Conservation (phyloP, 1,140 invertebrate species). For the Drosophila simulans region DNA sequence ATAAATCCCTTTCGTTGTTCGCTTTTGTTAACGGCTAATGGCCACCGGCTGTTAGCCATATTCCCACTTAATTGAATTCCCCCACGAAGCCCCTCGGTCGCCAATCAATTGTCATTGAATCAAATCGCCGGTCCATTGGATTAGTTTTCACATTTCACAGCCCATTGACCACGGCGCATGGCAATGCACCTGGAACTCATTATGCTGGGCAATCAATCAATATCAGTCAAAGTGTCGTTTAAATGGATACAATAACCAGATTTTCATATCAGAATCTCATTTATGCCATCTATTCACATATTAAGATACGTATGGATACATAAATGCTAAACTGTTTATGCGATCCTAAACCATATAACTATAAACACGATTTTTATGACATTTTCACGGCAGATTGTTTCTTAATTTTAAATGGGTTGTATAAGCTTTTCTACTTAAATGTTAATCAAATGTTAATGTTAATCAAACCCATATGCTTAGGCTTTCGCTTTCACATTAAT, state of each 20-base stretch:
- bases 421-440: constrained; percentile 8
- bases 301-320: constrained; percentile 20
- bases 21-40: constrained; percentile 17
- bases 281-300: constrained; percentile 20
- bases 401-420: constrained; percentile 22
- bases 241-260: constrained; percentile 23
- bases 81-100: constrained; percentile 11
- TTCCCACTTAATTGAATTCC: constrained; percentile 48
- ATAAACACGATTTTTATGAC: constrained; percentile 36
- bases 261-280: constrained; percentile 22
- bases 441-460: not conserved
- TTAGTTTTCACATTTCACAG: constrained; percentile 43
- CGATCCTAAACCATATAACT: constrained; percentile 35
- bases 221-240: constrained; percentile 37
- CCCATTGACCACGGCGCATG: constrained; percentile 1
- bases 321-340: constrained; percentile 42
- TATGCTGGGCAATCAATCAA: constrained; percentile 38
- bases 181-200: constrained; percentile 39
- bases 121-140: constrained; percentile 12
- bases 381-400: constrained; percentile 29
- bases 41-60: constrained; percentile 23
- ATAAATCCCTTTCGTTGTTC: constrained; percentile 14
- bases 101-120: constrained; percentile 39
- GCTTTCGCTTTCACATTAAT: constrained; percentile 4
- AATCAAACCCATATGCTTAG: not conserved